A percentile compares a stretch with the other conserved stretches of the same genome.
Conservation (phyloP, 2,888 invertebrate genomes). For the Nomada ruficornis region DNA sequence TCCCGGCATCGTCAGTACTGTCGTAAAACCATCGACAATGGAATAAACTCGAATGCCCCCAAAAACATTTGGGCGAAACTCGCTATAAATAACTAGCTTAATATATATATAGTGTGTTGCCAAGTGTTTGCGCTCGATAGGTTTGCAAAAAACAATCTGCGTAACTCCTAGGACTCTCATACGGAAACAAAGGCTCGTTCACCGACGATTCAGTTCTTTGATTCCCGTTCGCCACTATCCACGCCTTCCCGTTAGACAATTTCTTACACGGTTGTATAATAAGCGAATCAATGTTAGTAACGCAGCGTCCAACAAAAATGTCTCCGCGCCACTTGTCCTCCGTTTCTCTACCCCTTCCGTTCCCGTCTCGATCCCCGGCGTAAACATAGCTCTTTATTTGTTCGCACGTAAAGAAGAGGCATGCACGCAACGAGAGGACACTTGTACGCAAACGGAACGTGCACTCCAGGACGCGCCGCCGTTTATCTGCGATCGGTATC, state of each 20-base stretch:
- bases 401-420: no score
- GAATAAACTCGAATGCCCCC: slow-evolving; percentile 47
- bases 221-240: slow-evolving; percentile 3
- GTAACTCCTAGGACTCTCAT: slow-evolving; percentile 41
- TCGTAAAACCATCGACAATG: slow-evolving; percentile 46
- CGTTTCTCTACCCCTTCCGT: background rate
- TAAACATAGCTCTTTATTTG: no score
- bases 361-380: no score
- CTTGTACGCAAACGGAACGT: no score
- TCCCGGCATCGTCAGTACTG: slow-evolving; percentile 35
- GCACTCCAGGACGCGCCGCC: slow-evolving; percentile 7
- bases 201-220: slow-evolving; percentile 23
- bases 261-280: background rate
- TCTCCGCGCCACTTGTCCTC: background rate
- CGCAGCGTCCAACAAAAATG: background rate
- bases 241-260: background rate
- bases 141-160: slow-evolving; percentile 55
- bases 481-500: slow-evolving; percentile 23
- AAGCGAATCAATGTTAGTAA: slow-evolving; percentile 2
- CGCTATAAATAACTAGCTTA: slow-evolving; percentile 60
- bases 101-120: slow-evolving; percentile 51
- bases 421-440: no score
- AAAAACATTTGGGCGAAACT: slow-evolving; percentile 46
- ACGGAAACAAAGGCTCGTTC: slow-evolving; percentile 45
- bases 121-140: slow-evolving; percentile 53